phyloP scores from a whole-genome alignment of 2,888 invertebrate genomes.

The Cheilosia urbana region DNA sequence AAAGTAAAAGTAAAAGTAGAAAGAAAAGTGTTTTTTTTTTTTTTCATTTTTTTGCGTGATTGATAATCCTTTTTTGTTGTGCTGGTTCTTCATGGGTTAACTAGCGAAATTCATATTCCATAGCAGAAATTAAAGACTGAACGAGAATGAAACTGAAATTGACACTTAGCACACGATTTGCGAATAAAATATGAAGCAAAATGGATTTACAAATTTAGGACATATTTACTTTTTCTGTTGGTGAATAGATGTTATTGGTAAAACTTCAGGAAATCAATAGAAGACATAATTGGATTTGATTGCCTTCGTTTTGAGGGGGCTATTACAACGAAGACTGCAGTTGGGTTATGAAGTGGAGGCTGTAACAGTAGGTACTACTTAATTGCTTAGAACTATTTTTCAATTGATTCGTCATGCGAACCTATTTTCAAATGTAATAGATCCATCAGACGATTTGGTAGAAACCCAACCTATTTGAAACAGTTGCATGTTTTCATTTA shows the following conservation, averaged over 20 bases:
- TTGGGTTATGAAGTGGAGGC: constrained; percentile 7
- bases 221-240: constrained; percentile 8
- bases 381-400: not conserved
- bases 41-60: constrained; percentile 49
- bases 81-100: constrained; percentile 34
- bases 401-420: constrained; percentile 2
- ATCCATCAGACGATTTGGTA: not conserved
- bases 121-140: constrained; percentile 37
- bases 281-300: constrained; percentile 45
- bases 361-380: constrained; percentile 20
- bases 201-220: constrained; percentile 40
- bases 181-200: constrained; percentile 51
- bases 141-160: constrained; percentile 64
- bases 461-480: not conserved
- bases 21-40: not conserved
- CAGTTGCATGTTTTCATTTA: constrained; percentile 42
- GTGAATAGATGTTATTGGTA: not conserved
- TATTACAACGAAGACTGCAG: not conserved
- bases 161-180: constrained; percentile 68
- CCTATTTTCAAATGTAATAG: not conserved
- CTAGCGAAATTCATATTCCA: constrained; percentile 44
- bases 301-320: constrained; percentile 15
- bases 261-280: constrained; percentile 46
- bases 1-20: constrained; percentile 28
- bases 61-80: constrained; percentile 55